A percentile compares a stretch with the other conserved stretches of the same genome.
These are phyloP conservation scores for Caenorhabditis remanei DNA, from an alignment of 1,140 invertebrate species.

Conservation along the genomic window DNA sequence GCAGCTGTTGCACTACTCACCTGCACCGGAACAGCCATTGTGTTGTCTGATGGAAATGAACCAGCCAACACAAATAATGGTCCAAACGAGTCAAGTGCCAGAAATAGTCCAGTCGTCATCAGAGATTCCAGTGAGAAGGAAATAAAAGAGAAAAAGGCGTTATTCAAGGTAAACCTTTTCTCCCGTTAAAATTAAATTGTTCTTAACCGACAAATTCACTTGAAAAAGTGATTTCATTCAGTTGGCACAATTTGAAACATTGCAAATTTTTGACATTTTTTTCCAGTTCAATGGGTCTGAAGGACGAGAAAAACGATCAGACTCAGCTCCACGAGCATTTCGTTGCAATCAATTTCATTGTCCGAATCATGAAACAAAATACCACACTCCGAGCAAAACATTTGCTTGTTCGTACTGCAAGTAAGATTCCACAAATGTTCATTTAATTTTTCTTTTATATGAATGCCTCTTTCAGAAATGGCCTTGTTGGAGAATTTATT, in stretches of 20 bases:
- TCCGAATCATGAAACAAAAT: conserved; percentile 15
- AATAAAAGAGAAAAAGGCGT: conserved; percentile 5
- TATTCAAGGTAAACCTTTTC: conserved; percentile 19
- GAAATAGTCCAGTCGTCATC: conserved; percentile 27
- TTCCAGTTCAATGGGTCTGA: conserved; percentile 48
- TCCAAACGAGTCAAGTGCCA: neutral
- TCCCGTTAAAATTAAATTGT: no score
- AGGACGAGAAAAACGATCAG: conserved; percentile 35
- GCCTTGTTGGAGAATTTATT: conserved; percentile 34
- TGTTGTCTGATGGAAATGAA: conserved; percentile 37
- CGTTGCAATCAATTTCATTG: conserved; percentile 45
- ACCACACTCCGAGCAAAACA: neutral
- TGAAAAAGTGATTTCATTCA: neutral
- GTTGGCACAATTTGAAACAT: no score
- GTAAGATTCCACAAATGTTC: neutral
- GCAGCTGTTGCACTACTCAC: conserved; percentile 33
- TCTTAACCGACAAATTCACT: neutral
- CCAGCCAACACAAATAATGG: neutral
- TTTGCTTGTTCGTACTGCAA: conserved; percentile 35
- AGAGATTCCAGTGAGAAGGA: conserved; percentile 4
- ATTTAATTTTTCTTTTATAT: no score
- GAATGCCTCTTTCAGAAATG: neutral
- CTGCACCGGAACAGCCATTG: conserved; percentile 29
- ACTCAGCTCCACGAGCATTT: conserved; percentile 21
- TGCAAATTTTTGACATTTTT: no score